Evolutionary conservation across 2,797 vertebrate species (phyloP).

Genomic region (Urocyon cinereoargenteus): DNA sequence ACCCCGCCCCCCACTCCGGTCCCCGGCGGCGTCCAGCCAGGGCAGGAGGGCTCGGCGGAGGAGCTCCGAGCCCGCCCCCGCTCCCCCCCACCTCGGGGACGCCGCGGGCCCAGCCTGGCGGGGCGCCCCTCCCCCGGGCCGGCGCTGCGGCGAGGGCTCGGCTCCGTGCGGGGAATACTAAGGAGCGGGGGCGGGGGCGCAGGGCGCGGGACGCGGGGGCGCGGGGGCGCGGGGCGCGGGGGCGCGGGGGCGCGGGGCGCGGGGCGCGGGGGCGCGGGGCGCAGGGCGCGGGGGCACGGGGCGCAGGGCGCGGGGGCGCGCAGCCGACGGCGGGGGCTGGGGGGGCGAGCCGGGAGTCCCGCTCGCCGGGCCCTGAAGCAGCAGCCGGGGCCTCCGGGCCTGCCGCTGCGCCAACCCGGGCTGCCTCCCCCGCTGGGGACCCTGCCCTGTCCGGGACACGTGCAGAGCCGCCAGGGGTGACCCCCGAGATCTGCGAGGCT

Average conservation of each 20-base stretch:
- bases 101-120: not conserved
- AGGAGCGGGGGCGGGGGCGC: not conserved
- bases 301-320: not conserved
- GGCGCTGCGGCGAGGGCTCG: not conserved
- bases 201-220: not conserved
- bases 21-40: not conserved
- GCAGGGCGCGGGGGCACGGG: not conserved
- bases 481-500: accelerated
- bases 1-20: too few relatives aligned
- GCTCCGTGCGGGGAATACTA: not conserved
- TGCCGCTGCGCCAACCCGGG: not conserved
- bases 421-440: not conserved
- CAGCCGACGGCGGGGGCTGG: too few relatives aligned
- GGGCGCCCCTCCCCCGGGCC: not conserved
- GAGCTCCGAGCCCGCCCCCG: too few relatives aligned
- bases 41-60: not conserved
- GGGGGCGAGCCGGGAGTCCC: not conserved
- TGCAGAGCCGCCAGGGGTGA: not conserved
- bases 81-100: too few relatives aligned
- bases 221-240: not conserved
- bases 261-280: not conserved
- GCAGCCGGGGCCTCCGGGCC: not conserved
- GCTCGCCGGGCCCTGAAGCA: not conserved
- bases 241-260: not conserved
- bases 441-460: not conserved